phyloP scores from a whole-genome alignment of 2,888 invertebrate species.

The Seira musarum region DNA sequence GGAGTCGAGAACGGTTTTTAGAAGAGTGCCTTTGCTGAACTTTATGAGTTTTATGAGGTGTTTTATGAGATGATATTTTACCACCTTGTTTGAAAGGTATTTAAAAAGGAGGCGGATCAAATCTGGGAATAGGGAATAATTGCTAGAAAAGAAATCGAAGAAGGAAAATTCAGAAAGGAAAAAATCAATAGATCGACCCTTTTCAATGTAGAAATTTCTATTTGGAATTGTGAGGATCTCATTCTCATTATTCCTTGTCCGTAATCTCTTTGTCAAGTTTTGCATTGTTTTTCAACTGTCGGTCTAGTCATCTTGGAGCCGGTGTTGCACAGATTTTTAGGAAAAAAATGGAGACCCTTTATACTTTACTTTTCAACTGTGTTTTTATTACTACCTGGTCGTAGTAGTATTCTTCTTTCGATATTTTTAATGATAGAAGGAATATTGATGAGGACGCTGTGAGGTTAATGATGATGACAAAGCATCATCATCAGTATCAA shows the following conservation, averaged over 20 bases:
- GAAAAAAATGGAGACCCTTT: background rate
- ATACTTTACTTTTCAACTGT: no score
- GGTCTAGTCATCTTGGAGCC: constrained; percentile 4
- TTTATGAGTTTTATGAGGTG: background rate
- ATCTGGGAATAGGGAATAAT: background rate
- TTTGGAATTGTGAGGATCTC: no score
- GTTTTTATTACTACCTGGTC: constrained; percentile 41
- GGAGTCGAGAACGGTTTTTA: background rate
- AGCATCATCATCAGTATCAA: constrained; percentile 46
- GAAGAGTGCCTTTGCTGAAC: no score
- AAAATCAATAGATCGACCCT: no score
- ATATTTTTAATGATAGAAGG: constrained; percentile 51
- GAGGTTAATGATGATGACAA: constrained; percentile 59
- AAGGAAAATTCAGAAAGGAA: no score
- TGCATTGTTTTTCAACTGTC: background rate
- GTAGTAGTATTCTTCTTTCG: constrained; percentile 34
- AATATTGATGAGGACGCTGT: constrained; percentile 50
- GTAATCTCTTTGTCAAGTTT: background rate
- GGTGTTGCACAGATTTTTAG: background rate
- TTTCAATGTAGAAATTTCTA: no score
- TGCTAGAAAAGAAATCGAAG: background rate
- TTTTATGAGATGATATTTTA: constrained; percentile 6
- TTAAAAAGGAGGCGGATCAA: background rate
- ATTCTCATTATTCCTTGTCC: no score
- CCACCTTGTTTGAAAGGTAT: background rate